These are phyloP conservation scores for Ophthalmolycus amberensis DNA, from an alignment of 2,113 vertebrate genomes.

Conservation along the genomic window DNA sequence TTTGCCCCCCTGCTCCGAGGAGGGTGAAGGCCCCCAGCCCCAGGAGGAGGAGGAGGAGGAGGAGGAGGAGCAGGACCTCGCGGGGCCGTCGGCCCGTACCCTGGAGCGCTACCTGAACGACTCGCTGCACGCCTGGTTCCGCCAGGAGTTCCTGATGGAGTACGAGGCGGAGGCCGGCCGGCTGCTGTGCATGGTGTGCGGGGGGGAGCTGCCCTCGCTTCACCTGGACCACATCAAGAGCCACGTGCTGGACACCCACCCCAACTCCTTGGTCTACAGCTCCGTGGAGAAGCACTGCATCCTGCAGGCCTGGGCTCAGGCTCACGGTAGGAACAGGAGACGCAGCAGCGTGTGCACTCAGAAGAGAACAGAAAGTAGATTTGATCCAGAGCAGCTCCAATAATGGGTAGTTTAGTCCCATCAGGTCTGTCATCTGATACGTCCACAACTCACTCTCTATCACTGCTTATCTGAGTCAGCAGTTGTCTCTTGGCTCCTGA, in stretches of 20 bases:
- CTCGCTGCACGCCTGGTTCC: conserved; percentile 92
- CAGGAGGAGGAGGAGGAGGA: conserved; percentile 29
- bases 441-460: too few species aligned
- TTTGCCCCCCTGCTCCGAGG: conserved; percentile 37
- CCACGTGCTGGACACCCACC: conserved; percentile 90
- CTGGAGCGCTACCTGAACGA: conserved; percentile 91
- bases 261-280: conserved; percentile 88
- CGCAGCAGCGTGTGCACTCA: neutral
- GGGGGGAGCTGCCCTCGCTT: conserved; percentile 86
- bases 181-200: conserved; percentile 92
- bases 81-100: conserved; percentile 63
- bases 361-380: neutral
- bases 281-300: conserved; percentile 89
- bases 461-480: neutral
- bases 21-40: conserved; percentile 32
- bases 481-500: neutral
- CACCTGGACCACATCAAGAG: conserved; percentile 92
- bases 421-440: neutral
- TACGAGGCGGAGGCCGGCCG: conserved; percentile 88
- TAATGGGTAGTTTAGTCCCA: neutral
- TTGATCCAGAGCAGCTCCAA: neutral
- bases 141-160: conserved; percentile 94
- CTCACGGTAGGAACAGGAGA: conserved; percentile 71
- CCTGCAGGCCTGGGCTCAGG: conserved; percentile 89
- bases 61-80: conserved; percentile 42